A percentile compares a stretch with the other conserved stretches of the same genome.
Conservation (phyloP, 2,797 vertebrate genomes). For the Lates japonicus region DNA sequence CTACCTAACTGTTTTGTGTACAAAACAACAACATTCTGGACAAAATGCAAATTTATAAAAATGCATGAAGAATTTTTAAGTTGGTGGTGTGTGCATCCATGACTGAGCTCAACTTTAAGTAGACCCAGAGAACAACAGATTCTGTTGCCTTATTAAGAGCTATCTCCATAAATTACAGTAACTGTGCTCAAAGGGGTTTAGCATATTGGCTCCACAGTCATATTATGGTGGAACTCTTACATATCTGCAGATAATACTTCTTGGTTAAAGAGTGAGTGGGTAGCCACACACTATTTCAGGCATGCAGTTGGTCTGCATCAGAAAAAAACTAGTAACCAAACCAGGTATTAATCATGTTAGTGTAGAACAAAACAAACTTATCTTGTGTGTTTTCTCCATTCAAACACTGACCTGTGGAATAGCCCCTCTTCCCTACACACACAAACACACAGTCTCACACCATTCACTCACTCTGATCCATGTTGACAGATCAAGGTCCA, state of each 20-base stretch:
- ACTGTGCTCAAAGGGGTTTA: conserved; percentile 1
- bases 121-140: conserved; percentile 19
- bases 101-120: conserved; percentile 5
- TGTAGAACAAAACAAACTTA: conserved; percentile 20
- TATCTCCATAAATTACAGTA: conserved; percentile 14
- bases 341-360: neutral
- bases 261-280: neutral
- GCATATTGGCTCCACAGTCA: conserved; percentile 7
- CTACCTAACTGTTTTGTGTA: too few species aligned
- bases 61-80: too few species aligned
- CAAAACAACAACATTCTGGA: neutral
- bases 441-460: neutral
- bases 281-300: neutral
- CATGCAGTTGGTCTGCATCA: neutral
- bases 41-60: conserved; percentile 1
- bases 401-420: conserved; percentile 24
- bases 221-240: neutral
- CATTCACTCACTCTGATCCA: conserved; percentile 5
- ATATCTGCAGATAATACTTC: conserved; percentile 2
- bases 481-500: conserved; percentile 80
- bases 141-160: conserved; percentile 12
- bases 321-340: too few species aligned
- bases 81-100: neutral
- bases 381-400: conserved; percentile 18
- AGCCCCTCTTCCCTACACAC: neutral